Base-by-base conservation (phyloP, 1,140 invertebrate species). In the Calosoma granatense region DNA sequence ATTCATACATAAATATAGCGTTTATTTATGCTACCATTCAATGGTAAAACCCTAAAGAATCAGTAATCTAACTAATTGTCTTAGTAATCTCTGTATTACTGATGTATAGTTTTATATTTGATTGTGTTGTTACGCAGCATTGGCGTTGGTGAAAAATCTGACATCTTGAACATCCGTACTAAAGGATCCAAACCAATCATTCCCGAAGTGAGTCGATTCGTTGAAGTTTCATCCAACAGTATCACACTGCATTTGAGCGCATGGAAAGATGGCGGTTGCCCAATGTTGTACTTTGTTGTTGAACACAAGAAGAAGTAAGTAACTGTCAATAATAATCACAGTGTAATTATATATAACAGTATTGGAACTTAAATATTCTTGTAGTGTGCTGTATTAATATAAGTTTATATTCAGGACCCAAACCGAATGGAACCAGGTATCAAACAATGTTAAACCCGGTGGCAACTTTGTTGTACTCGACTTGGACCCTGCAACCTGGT, bases 231-330 rank as follows among this genome's bases (percentile, higher is more conserved):
- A 3, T 89, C 89, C 1, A 94, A 92, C 57, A 93, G 87, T 60
- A 90, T 97, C 12, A 90, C 89, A 6, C 75, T 98, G 51, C 92
- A 94, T 66, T 79, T 98, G 47, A 89, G 85, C 65, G 86, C 92
- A 55, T 98, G 94, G 94, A 85, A 88, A 54, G 92, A 94, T 71
- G 92, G 92, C 57, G 93, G 93, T 22, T 98, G 95, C 72, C 90
- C 92, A 1, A 96, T 98, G 86, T 82, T 90, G 47, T 92, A 93
- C 68, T 98, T 95, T 72, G 92, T 95, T 54, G 89, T 98, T 22
- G 92, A 95, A 74, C 92, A 96, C 72, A 94, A 94, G 74, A 90
- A 91, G 69, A 91, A 88, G 90, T 92, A 77, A 78, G 74, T 72
- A 52, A 52, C 26, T 2, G 20, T 20, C 36, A 55, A 17, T 60